Evolutionary conservation across 2,113 vertebrate species (phyloP).

Genomic region (Oreochromis aureus): DNA sequence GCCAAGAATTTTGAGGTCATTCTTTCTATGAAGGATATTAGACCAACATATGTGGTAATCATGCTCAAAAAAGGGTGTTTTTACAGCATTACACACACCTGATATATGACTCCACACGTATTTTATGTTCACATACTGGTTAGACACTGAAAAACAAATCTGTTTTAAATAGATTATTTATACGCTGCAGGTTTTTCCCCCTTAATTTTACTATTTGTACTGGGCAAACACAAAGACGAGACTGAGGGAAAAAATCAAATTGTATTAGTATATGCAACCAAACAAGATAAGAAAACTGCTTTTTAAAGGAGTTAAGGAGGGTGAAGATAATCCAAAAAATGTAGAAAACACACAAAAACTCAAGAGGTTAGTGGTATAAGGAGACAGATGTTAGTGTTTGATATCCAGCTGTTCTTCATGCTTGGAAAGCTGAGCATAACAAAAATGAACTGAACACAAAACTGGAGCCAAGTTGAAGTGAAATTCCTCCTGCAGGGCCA

Average conservation of each 20-base stretch:
- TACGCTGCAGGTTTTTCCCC: background rate
- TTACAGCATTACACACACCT: background rate
- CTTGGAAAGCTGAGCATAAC: background rate
- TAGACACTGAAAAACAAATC: background rate
- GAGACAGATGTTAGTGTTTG: constrained; percentile 15
- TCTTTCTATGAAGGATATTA: background rate
- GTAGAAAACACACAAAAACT: background rate
- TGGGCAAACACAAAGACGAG: background rate
- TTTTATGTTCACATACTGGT: background rate
- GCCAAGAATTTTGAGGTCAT: background rate
- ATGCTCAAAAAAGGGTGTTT: background rate
- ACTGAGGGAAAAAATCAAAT: background rate
- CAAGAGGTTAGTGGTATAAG: background rate
- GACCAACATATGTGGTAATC: background rate
- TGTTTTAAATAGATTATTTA: background rate
- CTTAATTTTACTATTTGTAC: background rate
- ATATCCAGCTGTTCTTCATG: background rate
- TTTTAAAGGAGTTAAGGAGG: background rate
- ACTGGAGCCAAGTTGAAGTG: background rate
- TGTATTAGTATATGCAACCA: background rate
- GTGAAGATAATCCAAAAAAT: constrained; percentile 11
- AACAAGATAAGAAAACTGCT: background rate
- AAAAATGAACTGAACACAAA: background rate
- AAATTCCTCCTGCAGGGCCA: background rate
- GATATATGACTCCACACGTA: background rate